Conservation (phyloP, 2,797 vertebrate genomes). For the Oreochromis grahami region DNA sequence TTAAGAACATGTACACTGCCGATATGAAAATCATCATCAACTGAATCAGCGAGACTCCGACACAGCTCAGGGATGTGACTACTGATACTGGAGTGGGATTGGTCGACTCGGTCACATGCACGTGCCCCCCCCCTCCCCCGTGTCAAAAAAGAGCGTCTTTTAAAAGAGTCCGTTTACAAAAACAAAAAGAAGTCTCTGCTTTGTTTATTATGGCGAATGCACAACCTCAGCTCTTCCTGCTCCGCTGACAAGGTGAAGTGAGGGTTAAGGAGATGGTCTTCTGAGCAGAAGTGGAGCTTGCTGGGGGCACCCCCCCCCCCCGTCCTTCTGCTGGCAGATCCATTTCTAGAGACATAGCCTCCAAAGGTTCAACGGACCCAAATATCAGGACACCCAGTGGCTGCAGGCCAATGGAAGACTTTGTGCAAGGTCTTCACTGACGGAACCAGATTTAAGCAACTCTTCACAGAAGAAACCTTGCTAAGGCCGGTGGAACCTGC, state of each 20-base stretch:
- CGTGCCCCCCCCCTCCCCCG: conserved; percentile 54
- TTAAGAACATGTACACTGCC: conserved; percentile 71
- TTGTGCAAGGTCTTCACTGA: conserved; percentile 71
- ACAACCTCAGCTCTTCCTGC: conserved; percentile 22
- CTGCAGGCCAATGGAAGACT: conserved; percentile 67
- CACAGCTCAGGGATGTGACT: conserved; percentile 63
- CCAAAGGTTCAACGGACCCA: conserved; percentile 72
- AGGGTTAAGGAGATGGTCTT: conserved; percentile 63
- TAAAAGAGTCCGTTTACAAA: conserved; percentile 70
- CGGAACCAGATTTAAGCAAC: conserved; percentile 75
- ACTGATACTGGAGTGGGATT: conserved; percentile 77
- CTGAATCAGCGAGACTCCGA: conserved; percentile 62
- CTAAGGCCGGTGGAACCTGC: conserved; percentile 98
- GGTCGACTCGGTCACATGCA: conserved; percentile 83
- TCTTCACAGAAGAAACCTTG: conserved; percentile 98
- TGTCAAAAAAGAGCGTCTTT: conserved; percentile 66
- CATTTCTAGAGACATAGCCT: conserved; percentile 79
- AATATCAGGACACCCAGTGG: conserved; percentile 74
- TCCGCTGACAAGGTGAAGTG: conserved; percentile 41
- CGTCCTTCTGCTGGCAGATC: conserved; percentile 38
- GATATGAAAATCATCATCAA: conserved; percentile 75
- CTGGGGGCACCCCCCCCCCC: conserved; percentile 18
- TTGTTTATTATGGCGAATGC: conserved; percentile 37
- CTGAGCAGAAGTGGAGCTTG: conserved; percentile 62
- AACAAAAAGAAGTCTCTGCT: conserved; percentile 49